Percentiles rank a stretch among this genome's conserved stretches.
phyloP scores from a whole-genome alignment of 2,797 vertebrate genomes.

The Accipiter badius region DNA sequence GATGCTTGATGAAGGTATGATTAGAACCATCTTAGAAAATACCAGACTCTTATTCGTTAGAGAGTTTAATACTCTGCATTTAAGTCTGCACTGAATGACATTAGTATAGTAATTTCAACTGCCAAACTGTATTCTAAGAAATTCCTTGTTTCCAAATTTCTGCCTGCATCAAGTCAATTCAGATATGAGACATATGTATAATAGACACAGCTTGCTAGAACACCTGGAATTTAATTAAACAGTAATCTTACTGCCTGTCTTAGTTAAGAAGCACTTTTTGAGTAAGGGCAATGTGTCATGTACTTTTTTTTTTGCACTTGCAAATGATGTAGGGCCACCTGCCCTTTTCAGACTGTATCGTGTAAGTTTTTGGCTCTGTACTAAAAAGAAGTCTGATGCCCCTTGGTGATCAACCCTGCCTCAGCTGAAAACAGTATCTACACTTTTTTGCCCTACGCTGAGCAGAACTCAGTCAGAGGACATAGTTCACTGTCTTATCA shows the following conservation, averaged over 20 bases:
- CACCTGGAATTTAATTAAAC: background rate
- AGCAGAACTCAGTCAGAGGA: background rate
- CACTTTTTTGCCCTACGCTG: background rate
- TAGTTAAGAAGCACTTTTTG: background rate
- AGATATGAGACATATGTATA: background rate
- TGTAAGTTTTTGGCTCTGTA: background rate
- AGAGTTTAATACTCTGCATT: background rate
- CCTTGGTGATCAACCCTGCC: background rate
- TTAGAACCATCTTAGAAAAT: background rate
- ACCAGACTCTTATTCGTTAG: background rate
- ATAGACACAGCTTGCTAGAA: background rate
- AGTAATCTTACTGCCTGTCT: background rate
- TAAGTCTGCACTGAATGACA: constrained; percentile 1
- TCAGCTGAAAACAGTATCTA: background rate
- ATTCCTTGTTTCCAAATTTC: constrained; percentile 11
- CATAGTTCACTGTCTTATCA: background rate
- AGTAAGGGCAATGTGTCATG: background rate
- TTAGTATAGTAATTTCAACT: background rate
- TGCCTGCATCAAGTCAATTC: background rate
- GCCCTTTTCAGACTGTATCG: background rate
- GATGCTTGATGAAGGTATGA: background rate
- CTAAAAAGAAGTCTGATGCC: background rate
- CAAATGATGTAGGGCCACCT: background rate
- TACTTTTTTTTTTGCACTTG: background rate
- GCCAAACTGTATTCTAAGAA: constrained; percentile 29